Conservation (phyloP, 2,797 vertebrate species). For the Chaenodraco wilsoni region DNA sequence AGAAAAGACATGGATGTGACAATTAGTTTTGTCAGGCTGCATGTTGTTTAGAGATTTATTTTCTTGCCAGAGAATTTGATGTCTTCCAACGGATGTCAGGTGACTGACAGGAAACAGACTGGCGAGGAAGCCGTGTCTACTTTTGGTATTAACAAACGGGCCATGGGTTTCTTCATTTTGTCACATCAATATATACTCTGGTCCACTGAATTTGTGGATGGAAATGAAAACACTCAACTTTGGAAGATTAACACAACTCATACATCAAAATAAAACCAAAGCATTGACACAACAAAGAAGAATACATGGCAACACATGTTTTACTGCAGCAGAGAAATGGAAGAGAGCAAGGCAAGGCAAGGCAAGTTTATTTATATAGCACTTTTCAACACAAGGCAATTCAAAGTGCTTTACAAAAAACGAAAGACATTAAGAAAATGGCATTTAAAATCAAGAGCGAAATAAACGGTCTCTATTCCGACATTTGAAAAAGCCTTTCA, state of each 20-base stretch:
- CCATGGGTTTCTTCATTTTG: slow-evolving; percentile 28
- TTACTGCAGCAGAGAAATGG: background rate
- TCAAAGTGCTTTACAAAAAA: no score
- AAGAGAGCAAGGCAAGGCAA: background rate
- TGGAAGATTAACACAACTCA: background rate
- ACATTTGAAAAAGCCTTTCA: no score
- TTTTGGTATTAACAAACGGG: slow-evolving; percentile 31
- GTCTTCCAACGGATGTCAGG: slow-evolving; percentile 39
- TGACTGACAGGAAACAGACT: slow-evolving; percentile 54
- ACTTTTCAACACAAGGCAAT: no score
- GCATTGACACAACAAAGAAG: background rate
- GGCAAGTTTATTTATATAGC: no score
- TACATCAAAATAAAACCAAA: background rate
- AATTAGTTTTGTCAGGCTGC: slow-evolving; percentile 54
- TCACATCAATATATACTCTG: background rate
- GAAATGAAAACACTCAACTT: background rate
- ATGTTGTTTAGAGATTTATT: slow-evolving; percentile 47
- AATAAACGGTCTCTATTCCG: no score
- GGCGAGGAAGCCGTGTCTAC: slow-evolving; percentile 7
- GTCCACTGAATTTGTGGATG: slow-evolving; percentile 6
- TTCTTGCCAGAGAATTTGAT: slow-evolving; percentile 36
- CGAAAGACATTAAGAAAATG: no score
- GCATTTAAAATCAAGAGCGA: background rate
- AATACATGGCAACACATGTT: background rate
- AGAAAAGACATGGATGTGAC: slow-evolving; percentile 34